Conservation (phyloP, 2,888 invertebrate species). For the Plusia festucae region DNA sequence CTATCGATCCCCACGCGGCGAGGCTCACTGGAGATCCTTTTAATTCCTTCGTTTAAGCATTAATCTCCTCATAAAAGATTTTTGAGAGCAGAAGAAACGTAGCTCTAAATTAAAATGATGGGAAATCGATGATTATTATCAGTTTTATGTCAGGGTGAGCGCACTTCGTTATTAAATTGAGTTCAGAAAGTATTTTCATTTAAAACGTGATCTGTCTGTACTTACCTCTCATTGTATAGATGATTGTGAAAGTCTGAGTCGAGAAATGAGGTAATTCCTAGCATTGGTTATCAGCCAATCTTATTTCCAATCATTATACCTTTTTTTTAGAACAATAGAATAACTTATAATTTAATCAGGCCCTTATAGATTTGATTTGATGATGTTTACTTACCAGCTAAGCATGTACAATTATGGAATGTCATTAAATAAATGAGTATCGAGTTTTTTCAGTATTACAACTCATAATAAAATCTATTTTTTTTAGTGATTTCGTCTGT, state of each 20-base stretch:
- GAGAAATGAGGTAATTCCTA: not conserved
- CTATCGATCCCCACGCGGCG: conserved; percentile 51
- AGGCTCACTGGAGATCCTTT: conserved; percentile 62
- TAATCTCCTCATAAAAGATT: conserved; percentile 75
- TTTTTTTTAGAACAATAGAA: not conserved
- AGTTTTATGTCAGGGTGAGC: conserved; percentile 62
- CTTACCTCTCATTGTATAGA: conserved; percentile 7
- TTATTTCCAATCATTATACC: not conserved
- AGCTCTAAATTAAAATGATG: conserved; percentile 69
- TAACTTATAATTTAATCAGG: not conserved
- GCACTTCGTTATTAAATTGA: conserved; percentile 58
- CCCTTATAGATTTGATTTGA: no score
- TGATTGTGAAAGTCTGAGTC: conserved; percentile 4
- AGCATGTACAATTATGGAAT: no score
- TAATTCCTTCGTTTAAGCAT: conserved; percentile 74
- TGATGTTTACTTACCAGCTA: no score
- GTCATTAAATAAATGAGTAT: no score
- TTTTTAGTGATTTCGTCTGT: not conserved
- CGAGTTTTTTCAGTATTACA: no score
- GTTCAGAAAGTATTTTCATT: conserved; percentile 58
- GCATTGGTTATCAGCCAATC: not conserved
- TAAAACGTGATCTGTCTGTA: conserved; percentile 31
- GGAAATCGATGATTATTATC: conserved; percentile 71
- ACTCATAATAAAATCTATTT: no score
- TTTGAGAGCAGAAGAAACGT: conserved; percentile 61